A percentile compares a stretch with the other conserved stretches of the same genome.
phyloP scores from a whole-genome alignment of 30 jellyfish, hydroid and myxozoan genomes.

The Aurelia sp. region DNA sequence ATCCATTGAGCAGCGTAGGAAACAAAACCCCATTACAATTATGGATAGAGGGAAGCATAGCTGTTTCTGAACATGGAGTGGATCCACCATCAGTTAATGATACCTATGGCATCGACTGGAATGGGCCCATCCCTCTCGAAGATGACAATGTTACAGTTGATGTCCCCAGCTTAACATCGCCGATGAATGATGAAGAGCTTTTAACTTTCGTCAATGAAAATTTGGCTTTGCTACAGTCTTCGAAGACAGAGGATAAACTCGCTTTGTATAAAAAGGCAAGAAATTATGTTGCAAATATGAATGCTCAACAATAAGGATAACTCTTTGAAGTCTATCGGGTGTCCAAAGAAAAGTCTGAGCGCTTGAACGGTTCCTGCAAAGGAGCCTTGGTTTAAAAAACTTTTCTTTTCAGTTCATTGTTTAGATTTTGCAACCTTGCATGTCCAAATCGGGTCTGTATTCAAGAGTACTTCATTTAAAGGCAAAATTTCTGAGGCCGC shows the following conservation, averaged over 20 bases:
- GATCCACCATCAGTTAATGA: background rate
- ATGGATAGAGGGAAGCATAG: constrained; percentile 10
- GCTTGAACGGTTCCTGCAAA: too few relatives aligned
- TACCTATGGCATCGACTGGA: constrained; percentile 40
- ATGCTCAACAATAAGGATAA: too few relatives aligned
- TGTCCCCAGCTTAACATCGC: background rate
- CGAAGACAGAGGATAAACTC: background rate
- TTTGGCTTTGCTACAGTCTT: background rate
- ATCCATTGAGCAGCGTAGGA: constrained; percentile 4
- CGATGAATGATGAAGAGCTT: background rate
- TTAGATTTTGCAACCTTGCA: too few relatives aligned
- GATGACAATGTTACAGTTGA: constrained; percentile 7
- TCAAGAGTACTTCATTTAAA: too few relatives aligned
- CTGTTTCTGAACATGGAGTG: background rate
- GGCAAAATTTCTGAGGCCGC: too few relatives aligned
- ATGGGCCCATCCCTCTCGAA: constrained; percentile 40
- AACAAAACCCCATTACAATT: constrained; percentile 26
- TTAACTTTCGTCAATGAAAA: background rate
- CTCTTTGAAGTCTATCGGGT: too few relatives aligned
- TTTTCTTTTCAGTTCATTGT: too few relatives aligned
- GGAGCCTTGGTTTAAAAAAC: too few relatives aligned
- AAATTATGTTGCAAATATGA: background rate
- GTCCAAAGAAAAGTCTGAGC: too few relatives aligned
- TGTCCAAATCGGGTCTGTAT: too few relatives aligned
- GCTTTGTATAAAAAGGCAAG: background rate